Conservation (phyloP, 2,113 vertebrate genomes). For the Cephalopterus ornatus region DNA sequence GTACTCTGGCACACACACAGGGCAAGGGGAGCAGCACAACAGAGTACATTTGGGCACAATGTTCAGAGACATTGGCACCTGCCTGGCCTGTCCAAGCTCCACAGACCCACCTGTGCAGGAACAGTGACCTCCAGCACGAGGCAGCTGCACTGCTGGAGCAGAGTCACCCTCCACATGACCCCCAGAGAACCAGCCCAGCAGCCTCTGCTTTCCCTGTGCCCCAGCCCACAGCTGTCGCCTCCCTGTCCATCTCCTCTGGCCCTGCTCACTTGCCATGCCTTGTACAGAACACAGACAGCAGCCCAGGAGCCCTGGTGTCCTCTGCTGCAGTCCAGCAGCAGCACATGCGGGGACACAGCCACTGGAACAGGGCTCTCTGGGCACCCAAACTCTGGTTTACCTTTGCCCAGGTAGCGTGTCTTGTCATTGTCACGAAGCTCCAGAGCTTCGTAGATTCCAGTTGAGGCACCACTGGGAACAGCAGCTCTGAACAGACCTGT, state of each 20-base stretch:
- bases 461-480: constrained; percentile 95
- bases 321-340: background rate
- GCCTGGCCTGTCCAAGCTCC: background rate
- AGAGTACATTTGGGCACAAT: background rate
- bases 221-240: background rate
- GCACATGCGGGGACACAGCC: background rate
- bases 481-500: constrained; percentile 95
- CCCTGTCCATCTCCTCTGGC: fast-evolving
- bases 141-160: background rate
- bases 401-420: constrained; percentile 95
- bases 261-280: background rate
- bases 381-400: constrained; percentile 43
- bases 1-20: background rate
- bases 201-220: background rate
- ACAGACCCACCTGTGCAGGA: background rate
- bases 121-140: background rate
- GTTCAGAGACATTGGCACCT: background rate
- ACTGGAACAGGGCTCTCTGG: fast-evolving
- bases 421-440: constrained; percentile 98
- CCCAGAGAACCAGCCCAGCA: background rate
- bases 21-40: background rate
- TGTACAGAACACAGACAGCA: fast-evolving
- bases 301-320: background rate
- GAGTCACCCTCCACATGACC: background rate
- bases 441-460: constrained; percentile 96